Evolutionary conservation across 2,113 vertebrate genomes (phyloP), one percentile per base, ranked within the genome.

Genomic region (Saguinus midas): DNA sequence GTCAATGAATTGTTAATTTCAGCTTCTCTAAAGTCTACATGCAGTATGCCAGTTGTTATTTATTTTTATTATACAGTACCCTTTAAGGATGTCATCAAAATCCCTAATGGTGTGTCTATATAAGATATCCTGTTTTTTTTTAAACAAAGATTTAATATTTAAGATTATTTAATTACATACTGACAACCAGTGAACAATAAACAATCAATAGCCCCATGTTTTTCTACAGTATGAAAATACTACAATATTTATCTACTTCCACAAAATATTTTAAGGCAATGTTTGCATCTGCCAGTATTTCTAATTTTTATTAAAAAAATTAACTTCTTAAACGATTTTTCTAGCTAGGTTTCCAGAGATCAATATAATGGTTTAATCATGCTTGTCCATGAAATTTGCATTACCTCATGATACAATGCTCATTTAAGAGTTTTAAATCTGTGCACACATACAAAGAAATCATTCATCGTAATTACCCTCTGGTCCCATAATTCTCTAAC

Each of bases 241-340:
- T 32, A 1, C 43, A 92, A 52, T 76, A 94, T 70, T 70, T 35
- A 66, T 21, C 48, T 92, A 89, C 37, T 81, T 64, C 84, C 84
- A 92, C 48, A 80, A 93, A 97, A 85, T 83, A 80, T 72, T 92
- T 91, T 68, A 76, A 92, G 72, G 76, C 50, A 90, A 16, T 80
- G n/a, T 73, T 87, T 90, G 55, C 10, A 85, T 12, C 76, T 66
- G 72, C 14, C 20, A 90, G 37, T 43, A 75, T 73, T 95, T 92
- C n/a, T 90, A 16, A 50, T 90, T 13, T 96, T 96, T 50, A 91
- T 35, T 88, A 14, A 14, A 93, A 78, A 83, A 91, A 45, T 89
- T 86, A 95, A 80, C 18, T 82, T 91, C 52, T 79, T 58, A 82
- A 80, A 72, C 13, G n/a, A 55, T 81, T 82, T 95, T 94, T 87